Evolutionary conservation across 2,113 vertebrate genomes (phyloP).

Genomic region (Ceyx melanurus): DNA sequence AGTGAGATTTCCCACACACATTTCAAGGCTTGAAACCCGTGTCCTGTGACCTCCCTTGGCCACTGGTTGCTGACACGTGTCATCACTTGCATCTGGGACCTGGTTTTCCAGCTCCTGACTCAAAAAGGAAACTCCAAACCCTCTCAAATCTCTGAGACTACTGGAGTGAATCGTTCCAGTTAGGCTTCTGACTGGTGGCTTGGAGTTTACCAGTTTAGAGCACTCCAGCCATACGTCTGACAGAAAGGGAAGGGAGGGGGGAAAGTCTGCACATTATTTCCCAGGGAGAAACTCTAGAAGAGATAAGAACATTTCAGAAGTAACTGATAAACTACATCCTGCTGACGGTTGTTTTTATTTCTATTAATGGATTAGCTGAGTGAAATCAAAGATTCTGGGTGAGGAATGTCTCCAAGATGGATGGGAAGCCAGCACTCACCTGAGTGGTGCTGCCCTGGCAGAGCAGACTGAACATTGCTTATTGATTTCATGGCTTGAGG

Average conservation of each 20-base stretch:
- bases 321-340: conserved; percentile 44
- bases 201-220: background rate
- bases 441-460: background rate
- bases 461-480: background rate
- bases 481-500: background rate
- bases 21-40: background rate
- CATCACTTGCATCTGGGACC: background rate
- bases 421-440: background rate
- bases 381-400: background rate
- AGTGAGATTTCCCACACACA: background rate
- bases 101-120: background rate
- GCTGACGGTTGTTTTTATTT: conserved; percentile 17
- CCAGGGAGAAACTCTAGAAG: background rate
- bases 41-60: background rate
- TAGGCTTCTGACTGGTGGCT: background rate
- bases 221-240: background rate
- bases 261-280: background rate
- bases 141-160: background rate
- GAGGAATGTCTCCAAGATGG: background rate
- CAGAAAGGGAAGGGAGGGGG: background rate
- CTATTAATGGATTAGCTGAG: background rate
- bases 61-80: background rate
- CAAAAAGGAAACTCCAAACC: background rate
- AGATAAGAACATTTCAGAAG: conserved; percentile 49
- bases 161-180: background rate